Percentiles rank a stretch among this genome's conserved stretches.
These are phyloP conservation scores for Guaruba guarouba DNA, from an alignment of 2,113 vertebrate genomes.

Conservation along the genomic window DNA sequence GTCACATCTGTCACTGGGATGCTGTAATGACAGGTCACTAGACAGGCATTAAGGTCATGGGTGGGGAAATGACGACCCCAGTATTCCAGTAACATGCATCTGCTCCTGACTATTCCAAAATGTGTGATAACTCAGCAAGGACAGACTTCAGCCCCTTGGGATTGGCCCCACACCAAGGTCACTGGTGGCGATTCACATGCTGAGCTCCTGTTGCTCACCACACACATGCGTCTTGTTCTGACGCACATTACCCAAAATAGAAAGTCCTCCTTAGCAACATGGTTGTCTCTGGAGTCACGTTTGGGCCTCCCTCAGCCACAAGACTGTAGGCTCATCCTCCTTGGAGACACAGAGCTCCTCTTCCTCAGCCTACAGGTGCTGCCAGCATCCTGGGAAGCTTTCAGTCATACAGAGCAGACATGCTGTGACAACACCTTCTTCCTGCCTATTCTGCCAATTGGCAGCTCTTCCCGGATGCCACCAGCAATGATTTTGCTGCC, in stretches of 20 bases:
- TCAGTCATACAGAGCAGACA: neutral
- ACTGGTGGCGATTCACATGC: neutral
- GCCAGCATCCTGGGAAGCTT: neutral
- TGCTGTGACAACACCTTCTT: neutral
- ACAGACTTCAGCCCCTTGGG: neutral
- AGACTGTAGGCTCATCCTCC: neutral
- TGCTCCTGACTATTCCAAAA: neutral
- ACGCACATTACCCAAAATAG: neutral
- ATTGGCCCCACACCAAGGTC: fast-evolving
- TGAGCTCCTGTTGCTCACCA: neutral
- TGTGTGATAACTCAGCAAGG: neutral
- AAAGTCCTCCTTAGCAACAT: neutral
- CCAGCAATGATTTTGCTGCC: neutral
- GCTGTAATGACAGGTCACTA: neutral
- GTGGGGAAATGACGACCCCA: neutral
- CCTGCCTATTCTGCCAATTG: neutral
- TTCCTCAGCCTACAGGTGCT: neutral
- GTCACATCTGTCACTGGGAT: neutral
- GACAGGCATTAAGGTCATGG: neutral
- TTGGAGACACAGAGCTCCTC: neutral
- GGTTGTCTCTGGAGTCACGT: neutral
- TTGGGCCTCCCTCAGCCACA: neutral
- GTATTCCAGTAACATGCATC: neutral
- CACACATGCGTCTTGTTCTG: neutral
- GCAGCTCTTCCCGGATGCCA: neutral